A percentile compares a stretch with the other conserved stretches of the same genome.
phyloP scores from a whole-genome alignment of 1,140 invertebrate species.

The Adoxophyes honmai region DNA sequence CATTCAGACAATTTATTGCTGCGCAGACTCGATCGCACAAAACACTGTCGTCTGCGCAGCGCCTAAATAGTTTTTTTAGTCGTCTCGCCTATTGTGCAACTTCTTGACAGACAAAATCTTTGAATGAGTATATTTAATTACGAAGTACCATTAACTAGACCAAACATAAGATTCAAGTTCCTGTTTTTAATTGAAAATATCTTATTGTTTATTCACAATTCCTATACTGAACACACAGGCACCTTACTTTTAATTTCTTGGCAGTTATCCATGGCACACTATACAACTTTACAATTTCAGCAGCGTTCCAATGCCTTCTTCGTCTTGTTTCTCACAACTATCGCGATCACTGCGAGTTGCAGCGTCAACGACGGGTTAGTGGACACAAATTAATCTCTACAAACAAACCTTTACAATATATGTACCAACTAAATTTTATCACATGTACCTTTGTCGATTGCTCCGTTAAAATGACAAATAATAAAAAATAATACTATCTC shows the following conservation, averaged over 20 bases:
- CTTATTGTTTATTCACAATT: conserved; percentile 24
- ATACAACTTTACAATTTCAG: conserved; percentile 27
- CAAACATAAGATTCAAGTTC: background rate
- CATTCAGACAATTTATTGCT: too few relatives aligned
- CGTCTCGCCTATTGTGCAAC: background rate
- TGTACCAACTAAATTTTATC: conserved; percentile 44
- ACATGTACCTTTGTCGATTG: conserved; percentile 39
- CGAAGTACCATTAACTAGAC: background rate
- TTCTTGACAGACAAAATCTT: background rate
- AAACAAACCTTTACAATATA: conserved; percentile 5
- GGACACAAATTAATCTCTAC: too few relatives aligned
- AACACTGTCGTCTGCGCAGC: too few relatives aligned
- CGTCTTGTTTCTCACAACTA: conserved; percentile 1
- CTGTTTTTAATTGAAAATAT: background rate
- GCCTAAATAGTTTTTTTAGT: too few relatives aligned
- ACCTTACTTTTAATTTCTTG: conserved; percentile 61
- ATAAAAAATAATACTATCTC: conserved; percentile 16
- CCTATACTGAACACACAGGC: conserved; percentile 68
- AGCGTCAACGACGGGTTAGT: too few relatives aligned
- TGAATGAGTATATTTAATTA: conserved; percentile 12
- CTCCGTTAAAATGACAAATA: conserved; percentile 17
- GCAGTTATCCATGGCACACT: conserved; percentile 63
- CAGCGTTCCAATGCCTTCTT: conserved; percentile 29
- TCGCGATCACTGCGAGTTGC: background rate
- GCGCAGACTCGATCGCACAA: too few relatives aligned